A percentile compares a stretch with the other conserved stretches of the same genome.
These are phyloP conservation scores for Phylloscopus collybita DNA, from an alignment of 2,797 vertebrate species.

Conservation along the genomic window DNA sequence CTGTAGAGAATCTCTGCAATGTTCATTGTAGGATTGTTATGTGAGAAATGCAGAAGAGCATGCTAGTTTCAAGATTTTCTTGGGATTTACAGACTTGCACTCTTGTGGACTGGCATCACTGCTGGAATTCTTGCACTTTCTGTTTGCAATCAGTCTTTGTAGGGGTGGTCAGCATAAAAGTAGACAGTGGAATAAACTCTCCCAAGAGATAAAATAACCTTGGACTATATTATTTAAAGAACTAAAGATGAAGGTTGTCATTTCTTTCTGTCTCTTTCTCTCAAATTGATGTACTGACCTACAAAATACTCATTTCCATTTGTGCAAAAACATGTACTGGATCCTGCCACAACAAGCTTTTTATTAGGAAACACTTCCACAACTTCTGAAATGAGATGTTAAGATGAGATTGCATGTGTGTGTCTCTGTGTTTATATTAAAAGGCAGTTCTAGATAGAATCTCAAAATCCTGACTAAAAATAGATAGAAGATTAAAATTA, in stretches of 20 bases:
- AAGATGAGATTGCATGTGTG: neutral
- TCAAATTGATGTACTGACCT: neutral
- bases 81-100: neutral
- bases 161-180: neutral
- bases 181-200: neutral
- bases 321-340: neutral
- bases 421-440: neutral
- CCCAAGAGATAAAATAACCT: neutral
- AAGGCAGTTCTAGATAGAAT: neutral
- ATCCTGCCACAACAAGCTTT: neutral
- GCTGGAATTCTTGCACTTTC: neutral
- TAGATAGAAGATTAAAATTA: neutral
- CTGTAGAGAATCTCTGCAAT: neutral
- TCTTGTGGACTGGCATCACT: neutral
- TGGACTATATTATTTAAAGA: neutral
- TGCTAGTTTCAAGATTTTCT: neutral
- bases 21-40: fast-evolving
- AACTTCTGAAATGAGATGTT: neutral
- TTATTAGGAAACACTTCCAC: neutral
- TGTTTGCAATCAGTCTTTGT: neutral
- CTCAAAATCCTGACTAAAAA: neutral
- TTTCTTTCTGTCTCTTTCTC: neutral
- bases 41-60: neutral
- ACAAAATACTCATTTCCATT: neutral
- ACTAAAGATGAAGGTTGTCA: neutral